phyloP scores from a whole-genome alignment of 2,113 vertebrate genomes.

The Columbina picui region DNA sequence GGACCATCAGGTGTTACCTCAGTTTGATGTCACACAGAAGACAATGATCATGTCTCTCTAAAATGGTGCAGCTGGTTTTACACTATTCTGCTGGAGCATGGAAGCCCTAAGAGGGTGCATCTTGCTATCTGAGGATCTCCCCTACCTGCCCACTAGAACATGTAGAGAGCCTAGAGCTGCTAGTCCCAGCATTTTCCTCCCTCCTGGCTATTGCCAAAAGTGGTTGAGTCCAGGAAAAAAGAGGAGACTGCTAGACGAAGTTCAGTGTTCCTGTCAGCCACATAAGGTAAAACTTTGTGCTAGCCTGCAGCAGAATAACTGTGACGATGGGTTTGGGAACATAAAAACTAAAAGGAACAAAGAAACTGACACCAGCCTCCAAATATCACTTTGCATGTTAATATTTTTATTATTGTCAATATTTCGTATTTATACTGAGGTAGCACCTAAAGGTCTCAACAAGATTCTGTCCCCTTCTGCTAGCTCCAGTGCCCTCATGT shows the following conservation, averaged over 20 bases:
- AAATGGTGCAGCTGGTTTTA: background rate
- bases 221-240: background rate
- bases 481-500: background rate
- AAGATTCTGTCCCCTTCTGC: background rate
- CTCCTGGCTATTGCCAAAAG: background rate
- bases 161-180: accelerated
- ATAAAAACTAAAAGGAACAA: background rate
- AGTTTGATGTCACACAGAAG: background rate
- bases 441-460: background rate
- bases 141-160: background rate
- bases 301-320: background rate
- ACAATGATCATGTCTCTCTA: background rate
- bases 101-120: background rate
- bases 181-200: background rate
- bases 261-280: background rate
- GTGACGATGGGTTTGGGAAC: background rate
- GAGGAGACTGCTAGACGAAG: background rate
- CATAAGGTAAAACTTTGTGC: background rate
- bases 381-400: background rate
- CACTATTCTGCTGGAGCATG: background rate
- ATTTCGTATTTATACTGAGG: background rate
- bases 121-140: background rate
- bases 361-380: background rate
- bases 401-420: background rate
- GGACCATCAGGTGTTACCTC: background rate